Conservation (phyloP, 2,113 vertebrate genomes). For the Galeopterus variegatus region DNA sequence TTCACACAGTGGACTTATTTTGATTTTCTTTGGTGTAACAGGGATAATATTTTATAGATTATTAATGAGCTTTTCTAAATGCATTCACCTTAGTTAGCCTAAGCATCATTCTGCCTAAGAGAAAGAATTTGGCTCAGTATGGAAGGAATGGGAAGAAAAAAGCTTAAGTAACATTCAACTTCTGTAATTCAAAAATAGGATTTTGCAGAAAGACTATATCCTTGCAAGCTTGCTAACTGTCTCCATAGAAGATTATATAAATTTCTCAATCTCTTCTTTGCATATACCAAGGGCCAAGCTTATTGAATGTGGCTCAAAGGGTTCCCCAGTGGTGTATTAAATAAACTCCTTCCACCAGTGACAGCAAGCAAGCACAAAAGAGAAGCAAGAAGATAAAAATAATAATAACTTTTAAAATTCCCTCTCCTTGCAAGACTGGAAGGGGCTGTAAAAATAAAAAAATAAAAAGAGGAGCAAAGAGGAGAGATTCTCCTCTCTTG, state of each 20-base stretch:
- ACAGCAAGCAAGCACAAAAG: not conserved
- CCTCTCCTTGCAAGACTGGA: not conserved
- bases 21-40: constrained; percentile 57
- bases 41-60: constrained; percentile 73
- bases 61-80: constrained; percentile 67
- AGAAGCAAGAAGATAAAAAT: not conserved
- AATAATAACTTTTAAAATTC: not conserved
- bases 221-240: not conserved
- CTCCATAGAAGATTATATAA: constrained; percentile 21
- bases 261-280: constrained; percentile 48
- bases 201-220: constrained; percentile 7
- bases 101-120: constrained; percentile 54
- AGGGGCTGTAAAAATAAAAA: constrained; percentile 18
- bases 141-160: not conserved
- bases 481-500: not conserved
- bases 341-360: not conserved
- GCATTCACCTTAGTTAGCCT: constrained; percentile 57
- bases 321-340: not conserved
- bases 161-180: constrained; percentile 39
- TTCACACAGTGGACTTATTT: constrained; percentile 60
- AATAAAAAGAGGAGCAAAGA: not conserved
- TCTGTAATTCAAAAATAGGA: constrained; percentile 52
- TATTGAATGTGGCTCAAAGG: not conserved
- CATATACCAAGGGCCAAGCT: not conserved
- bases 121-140: constrained; percentile 55